Percentiles rank a stretch among this genome's conserved stretches.
Conservation (phyloP, 1,140 invertebrate genomes). For the Heliconius hewitsoni region DNA sequence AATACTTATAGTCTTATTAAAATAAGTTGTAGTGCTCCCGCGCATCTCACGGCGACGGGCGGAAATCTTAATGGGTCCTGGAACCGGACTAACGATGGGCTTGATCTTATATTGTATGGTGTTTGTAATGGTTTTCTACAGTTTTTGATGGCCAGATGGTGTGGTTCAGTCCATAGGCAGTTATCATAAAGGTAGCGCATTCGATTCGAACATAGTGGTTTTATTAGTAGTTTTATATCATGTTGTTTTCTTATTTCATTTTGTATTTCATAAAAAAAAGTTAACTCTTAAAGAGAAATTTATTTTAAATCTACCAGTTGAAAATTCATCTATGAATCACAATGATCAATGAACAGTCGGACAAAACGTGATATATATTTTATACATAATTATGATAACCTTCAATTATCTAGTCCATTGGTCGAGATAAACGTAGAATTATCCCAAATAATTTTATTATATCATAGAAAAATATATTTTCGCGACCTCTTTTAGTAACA, state of each 20-base stretch:
- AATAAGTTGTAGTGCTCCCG: conserved; percentile 55
- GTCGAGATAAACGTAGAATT: conserved; percentile 37
- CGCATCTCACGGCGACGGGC: conserved; percentile 68
- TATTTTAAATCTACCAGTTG: not conserved
- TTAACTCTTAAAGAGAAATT: too few species aligned
- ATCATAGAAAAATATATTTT: conserved; percentile 54
- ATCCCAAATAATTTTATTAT: conserved; percentile 48
- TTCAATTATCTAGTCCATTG: conserved; percentile 45
- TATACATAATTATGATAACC: conserved; percentile 31
- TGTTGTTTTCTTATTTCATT: not conserved
- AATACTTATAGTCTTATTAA: not conserved
- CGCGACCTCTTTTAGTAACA: conserved; percentile 63
- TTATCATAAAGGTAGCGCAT: not conserved
- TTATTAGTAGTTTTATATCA: not conserved
- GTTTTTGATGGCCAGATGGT: conserved; percentile 13
- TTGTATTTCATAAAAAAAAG: too few species aligned
- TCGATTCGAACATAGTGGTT: not conserved
- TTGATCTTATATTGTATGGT: conserved; percentile 67
- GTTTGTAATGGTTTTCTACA: conserved; percentile 48
- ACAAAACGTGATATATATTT: not conserved
- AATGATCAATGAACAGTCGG: conserved; percentile 20
- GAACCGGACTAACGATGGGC: conserved; percentile 75
- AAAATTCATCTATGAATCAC: not conserved
- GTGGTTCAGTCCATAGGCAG: not conserved
- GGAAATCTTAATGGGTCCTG: conserved; percentile 79